Evolutionary conservation across 2,113 vertebrate genomes (phyloP).

Genomic region (Heterotilapia buettikoferi): DNA sequence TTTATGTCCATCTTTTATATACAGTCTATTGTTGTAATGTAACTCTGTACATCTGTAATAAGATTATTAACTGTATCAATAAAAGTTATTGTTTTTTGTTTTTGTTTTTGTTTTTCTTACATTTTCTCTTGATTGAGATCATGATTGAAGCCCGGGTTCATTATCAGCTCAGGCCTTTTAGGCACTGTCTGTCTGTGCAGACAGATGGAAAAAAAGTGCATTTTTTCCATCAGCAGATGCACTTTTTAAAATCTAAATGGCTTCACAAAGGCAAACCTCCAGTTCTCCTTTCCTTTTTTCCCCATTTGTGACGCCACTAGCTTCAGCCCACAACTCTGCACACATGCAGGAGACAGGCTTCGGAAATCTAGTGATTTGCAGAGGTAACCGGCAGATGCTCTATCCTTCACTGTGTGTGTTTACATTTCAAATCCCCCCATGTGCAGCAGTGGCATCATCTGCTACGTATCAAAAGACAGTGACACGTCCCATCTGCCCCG

Average conservation of each 20-base stretch:
- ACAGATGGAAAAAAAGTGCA: background rate
- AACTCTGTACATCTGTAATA: background rate
- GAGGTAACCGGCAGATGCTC: slow-evolving; percentile 1
- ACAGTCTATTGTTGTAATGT: background rate
- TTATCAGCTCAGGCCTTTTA: background rate
- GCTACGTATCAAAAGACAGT: background rate
- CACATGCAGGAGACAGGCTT: background rate
- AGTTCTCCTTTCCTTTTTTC: background rate
- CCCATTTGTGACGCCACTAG: background rate
- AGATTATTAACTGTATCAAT: background rate
- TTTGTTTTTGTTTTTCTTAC: background rate
- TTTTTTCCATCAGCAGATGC: background rate
- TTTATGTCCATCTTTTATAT: background rate
- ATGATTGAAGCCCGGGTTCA: background rate
- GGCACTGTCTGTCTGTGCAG: background rate
- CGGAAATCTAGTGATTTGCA: background rate
- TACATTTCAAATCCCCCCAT: background rate
- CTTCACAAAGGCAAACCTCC: background rate
- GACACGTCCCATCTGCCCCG: slow-evolving; percentile 18
- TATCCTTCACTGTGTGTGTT: slow-evolving; percentile 6
- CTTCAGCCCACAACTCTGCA: background rate
- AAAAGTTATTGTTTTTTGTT: background rate
- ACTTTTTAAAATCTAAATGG: too few species aligned
- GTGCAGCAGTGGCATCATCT: slow-evolving; percentile 32
- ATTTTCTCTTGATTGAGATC: background rate